Conservation (phyloP, 2,797 vertebrate genomes). For the Stomatorhinus walkeri region DNA sequence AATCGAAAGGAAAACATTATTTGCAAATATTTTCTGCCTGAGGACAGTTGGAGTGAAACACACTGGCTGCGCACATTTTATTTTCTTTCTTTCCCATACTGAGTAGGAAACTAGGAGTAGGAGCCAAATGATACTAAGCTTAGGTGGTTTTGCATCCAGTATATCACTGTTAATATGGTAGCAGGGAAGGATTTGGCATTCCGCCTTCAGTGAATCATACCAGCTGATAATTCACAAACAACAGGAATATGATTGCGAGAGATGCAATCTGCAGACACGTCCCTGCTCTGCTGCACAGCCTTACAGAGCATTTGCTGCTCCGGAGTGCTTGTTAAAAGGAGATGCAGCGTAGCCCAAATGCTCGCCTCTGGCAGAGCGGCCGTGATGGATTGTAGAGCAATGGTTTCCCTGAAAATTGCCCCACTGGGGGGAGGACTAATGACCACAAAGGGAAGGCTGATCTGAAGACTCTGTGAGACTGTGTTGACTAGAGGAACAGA, state of each 20-base stretch:
- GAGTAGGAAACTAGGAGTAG: not conserved
- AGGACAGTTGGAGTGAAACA: not conserved
- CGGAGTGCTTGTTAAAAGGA: conserved; percentile 23
- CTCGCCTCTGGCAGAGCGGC: conserved; percentile 2
- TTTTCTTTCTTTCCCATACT: not conserved
- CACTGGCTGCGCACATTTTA: not conserved
- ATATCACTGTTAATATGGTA: not conserved
- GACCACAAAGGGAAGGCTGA: conserved; percentile 20
- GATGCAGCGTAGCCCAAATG: not conserved
- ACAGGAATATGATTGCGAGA: not conserved
- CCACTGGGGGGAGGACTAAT: conserved; percentile 25
- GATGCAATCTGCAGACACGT: not conserved
- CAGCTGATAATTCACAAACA: conserved; percentile 11
- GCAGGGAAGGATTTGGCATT: not conserved
- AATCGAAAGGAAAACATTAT: not conserved
- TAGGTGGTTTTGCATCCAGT: not conserved
- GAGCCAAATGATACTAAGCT: not conserved
- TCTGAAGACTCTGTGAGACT: conserved; percentile 1
- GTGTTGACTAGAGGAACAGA: conserved; percentile 15
- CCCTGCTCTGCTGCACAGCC: not conserved
- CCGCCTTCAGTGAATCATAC: not conserved
- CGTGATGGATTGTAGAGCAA: conserved; percentile 24
- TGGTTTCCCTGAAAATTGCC: conserved; percentile 27
- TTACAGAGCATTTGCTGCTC: not conserved
- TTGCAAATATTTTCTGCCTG: not conserved